These are phyloP conservation scores for Micromesistius poutassou DNA, from an alignment of 2,797 vertebrate genomes.

Conservation along the genomic window DNA sequence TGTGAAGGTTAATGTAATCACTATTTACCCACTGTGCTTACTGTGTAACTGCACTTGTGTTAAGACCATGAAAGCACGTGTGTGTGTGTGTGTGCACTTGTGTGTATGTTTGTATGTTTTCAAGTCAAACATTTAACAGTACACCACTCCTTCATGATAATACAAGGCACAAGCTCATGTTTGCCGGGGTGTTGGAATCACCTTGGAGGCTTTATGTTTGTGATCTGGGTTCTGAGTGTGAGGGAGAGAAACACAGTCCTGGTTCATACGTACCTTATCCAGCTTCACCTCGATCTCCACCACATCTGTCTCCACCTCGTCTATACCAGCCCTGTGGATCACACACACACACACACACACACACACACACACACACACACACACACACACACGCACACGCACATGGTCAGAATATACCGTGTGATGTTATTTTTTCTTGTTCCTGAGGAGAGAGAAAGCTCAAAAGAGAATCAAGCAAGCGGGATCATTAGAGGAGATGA, in stretches of 20 bases:
- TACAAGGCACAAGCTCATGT: neutral
- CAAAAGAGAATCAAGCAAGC: neutral
- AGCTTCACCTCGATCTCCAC: conserved; percentile 95
- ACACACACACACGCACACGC: conserved; percentile 33
- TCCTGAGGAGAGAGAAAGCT: neutral
- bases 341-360: conserved; percentile 33
- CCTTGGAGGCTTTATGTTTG: conserved; percentile 30
- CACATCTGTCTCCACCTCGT: conserved; percentile 95
- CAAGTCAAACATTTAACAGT: neutral
- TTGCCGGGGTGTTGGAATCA: conserved; percentile 21
- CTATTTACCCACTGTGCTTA: conserved; percentile 23
- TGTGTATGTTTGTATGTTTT: neutral
- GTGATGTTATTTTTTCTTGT: neutral
- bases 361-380: conserved; percentile 33
- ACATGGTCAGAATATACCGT: conserved; percentile 25
- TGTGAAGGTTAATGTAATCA: conserved; percentile 15
- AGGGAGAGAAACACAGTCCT: neutral
- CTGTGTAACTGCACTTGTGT: neutral
- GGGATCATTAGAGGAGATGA: conserved; percentile 25
- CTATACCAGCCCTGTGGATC: conserved; percentile 86
- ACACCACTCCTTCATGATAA: conserved; percentile 8
- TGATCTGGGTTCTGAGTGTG: neutral
- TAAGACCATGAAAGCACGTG: neutral
- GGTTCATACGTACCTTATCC: conserved; percentile 82
- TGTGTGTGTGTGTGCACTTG: neutral